Conservation (phyloP, 2,888 invertebrate genomes). For the Kryphioiulus occultus region DNA sequence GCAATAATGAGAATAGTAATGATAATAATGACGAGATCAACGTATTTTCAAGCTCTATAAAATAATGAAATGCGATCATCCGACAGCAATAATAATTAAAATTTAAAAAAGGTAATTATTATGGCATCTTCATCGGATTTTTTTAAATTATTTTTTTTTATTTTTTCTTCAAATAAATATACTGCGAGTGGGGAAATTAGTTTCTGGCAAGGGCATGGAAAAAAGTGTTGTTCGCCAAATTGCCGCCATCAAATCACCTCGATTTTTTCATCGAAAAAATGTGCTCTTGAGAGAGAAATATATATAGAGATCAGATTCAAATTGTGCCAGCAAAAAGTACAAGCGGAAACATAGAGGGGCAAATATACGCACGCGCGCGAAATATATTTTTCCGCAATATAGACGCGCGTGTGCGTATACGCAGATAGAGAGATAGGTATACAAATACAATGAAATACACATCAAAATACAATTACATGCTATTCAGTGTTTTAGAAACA, state of each 20-base stretch:
- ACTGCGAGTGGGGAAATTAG: not conserved
- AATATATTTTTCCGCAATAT: not conserved
- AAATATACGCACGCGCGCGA: not conserved
- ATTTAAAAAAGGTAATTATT: not conserved
- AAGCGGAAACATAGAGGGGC: conserved; percentile 53
- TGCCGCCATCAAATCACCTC: conserved; percentile 41
- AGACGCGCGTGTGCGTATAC: not conserved
- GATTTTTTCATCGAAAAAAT: not conserved
- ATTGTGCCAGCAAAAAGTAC: conserved; percentile 52
- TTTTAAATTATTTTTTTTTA: not conserved
- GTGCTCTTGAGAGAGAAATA: not conserved
- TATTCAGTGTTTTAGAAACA: conserved; percentile 29
- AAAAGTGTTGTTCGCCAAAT: conserved; percentile 43
- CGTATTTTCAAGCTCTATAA: not conserved
- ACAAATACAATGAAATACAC: conserved; percentile 45
- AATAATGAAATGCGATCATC: not conserved
- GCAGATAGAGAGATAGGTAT: conserved; percentile 41
- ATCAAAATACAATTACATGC: conserved; percentile 49
- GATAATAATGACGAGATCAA: not conserved
- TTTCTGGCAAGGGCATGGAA: conserved; percentile 49
- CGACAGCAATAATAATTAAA: not conserved
- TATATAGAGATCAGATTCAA: conserved; percentile 20
- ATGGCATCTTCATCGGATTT: too few relatives aligned
- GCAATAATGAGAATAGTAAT: not conserved
- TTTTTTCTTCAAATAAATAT: not conserved